Percentiles rank a stretch among this genome's conserved stretches.
phyloP scores from a whole-genome alignment of 37 sponge, comb jelly and placozoan species.

The Tethya wilhelma region DNA sequence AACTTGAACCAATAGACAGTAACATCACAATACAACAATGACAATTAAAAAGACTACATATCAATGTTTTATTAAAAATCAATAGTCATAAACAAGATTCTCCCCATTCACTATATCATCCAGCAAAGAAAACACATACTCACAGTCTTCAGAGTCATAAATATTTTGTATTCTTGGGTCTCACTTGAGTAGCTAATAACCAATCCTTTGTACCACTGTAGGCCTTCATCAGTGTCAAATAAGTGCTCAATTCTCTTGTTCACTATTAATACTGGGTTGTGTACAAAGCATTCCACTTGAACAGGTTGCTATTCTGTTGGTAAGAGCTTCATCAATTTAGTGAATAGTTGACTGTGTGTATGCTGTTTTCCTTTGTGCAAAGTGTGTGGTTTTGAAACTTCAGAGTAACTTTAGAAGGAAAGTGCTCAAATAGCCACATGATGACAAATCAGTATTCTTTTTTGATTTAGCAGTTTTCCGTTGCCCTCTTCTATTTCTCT shows the following conservation, averaged over 20 bases:
- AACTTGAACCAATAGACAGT: no score
- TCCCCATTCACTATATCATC: slow-evolving; percentile 17
- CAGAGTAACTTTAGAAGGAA: slow-evolving; percentile 13
- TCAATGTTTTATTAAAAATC: no score
- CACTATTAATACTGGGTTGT: slow-evolving; percentile 1
- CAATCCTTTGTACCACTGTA: background rate
- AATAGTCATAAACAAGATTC: background rate
- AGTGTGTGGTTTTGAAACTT: slow-evolving; percentile 11
- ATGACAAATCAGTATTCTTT: background rate
- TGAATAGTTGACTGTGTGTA: background rate
- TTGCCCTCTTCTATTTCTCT: background rate
- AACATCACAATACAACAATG: no score
- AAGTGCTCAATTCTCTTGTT: slow-evolving; percentile 14
- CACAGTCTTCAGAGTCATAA: slow-evolving; percentile 12
- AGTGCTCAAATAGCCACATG: slow-evolving; percentile 11
- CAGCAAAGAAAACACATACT: slow-evolving; percentile 8
- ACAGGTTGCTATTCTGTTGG: background rate
- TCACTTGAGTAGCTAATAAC: background rate
- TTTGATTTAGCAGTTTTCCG: slow-evolving; percentile 8
- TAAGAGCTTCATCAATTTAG: background rate
- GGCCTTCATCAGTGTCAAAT: slow-evolving; percentile 5
- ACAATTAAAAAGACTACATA: no score
- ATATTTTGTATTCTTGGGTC: slow-evolving; percentile 1
- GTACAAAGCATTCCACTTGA: background rate
- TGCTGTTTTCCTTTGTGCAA: background rate